A percentile compares a stretch with the other conserved stretches of the same genome.
Evolutionary conservation across 2,797 vertebrate genomes (phyloP).

Genomic region (Acipenser oxyrinchus): DNA sequence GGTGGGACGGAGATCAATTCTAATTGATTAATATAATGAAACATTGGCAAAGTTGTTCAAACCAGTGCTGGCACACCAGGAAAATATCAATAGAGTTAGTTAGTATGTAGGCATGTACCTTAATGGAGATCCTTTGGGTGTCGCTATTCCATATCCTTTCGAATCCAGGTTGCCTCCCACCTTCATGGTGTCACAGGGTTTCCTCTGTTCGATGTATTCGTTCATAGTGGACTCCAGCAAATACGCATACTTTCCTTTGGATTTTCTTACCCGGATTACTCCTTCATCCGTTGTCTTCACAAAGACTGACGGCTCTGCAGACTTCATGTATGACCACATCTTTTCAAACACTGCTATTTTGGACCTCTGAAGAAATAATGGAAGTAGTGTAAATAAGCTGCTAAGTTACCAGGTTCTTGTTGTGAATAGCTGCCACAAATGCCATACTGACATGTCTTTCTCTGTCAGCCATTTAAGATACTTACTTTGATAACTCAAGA

Average conservation of each 20-base stretch:
- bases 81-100: background rate
- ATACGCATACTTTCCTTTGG: slow-evolving; percentile 96
- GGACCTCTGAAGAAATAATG: slow-evolving; percentile 63
- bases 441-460: too few relatives aligned
- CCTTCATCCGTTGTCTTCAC: slow-evolving; percentile 90
- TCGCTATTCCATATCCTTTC: slow-evolving; percentile 96
- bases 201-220: slow-evolving; percentile 95
- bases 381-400: background rate
- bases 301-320: slow-evolving; percentile 87
- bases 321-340: slow-evolving; percentile 99
- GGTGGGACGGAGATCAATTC: too few relatives aligned
- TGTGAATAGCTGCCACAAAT: too few relatives aligned
- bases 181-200: slow-evolving; percentile 97
- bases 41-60: too few relatives aligned
- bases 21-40: too few relatives aligned
- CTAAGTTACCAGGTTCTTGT: too few relatives aligned
- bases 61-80: too few relatives aligned
- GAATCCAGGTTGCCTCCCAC: slow-evolving; percentile 98
- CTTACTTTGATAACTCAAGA: too few relatives aligned
- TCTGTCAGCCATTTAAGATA: too few relatives aligned
- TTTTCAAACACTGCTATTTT: slow-evolving; percentile 98
- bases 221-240: slow-evolving; percentile 97
- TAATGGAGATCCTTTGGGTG: slow-evolving; percentile 88
- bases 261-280: slow-evolving; percentile 84
- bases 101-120: slow-evolving; percentile 63